Base-by-base conservation (phyloP, 1,140 invertebrate genomes). In the Caenorhabditis inopinata region DNA sequence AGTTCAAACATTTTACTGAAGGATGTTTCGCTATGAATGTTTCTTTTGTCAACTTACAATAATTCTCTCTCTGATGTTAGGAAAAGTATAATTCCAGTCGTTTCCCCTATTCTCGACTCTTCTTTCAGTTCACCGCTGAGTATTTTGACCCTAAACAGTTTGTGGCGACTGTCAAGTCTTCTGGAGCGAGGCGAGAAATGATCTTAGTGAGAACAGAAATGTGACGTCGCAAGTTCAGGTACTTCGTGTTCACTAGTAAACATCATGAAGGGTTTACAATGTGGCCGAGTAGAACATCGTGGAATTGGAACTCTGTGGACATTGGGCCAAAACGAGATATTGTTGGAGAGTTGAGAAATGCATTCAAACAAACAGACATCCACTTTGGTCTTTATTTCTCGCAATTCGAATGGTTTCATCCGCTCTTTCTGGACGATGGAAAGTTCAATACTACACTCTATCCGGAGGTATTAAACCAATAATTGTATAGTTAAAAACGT, bases 181-280 rank as follows among this genome's bases (percentile, higher is more conserved):
- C 87, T 7, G 85, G 86, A 76, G 87, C 87, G 2, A 87, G 82
- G 78, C 85, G 53, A 74, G 18, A 42, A 42, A 42, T 14, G 38
- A 7, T 42, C 14, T 42, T 42, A 7, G 38, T 42, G 38, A 7
- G n/a, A n/a, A n/a, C n/a, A n/a, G n/a, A 42, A 25, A 5, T 25
- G 62, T 38, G 3, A 14, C 42, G n/a, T 82, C 46, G 5, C 18
- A 62, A 53, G 81, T 90, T 35, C 80, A 94, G 93, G 88, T 94
- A 96, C 87, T 91, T 96, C 7, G 93, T 97, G 1, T 86, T 97
- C 1, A 96, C 95, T 2, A 94, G 93, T 85, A 97, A 97, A 90
- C 95, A 97, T 91, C 95, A 96, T 87, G 95, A 96, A 89, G 95
- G 95, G 12, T 96, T 91, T 85, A 94, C 94, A 0, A 78, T 96